phyloP scores from a whole-genome alignment of 1,140 invertebrate species.

The Ceratina australensis region DNA sequence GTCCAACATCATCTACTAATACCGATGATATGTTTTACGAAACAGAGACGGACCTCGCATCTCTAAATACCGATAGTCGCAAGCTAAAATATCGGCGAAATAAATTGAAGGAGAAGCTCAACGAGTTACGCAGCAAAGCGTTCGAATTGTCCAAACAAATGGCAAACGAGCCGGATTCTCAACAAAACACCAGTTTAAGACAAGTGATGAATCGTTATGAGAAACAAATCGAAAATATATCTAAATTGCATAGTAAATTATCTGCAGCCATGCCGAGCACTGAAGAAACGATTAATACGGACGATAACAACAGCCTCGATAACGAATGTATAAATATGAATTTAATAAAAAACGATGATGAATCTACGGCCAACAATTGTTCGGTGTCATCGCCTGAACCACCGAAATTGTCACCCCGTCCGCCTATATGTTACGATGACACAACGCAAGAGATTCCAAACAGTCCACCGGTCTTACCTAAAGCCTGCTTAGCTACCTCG shows the following conservation, averaged over 20 bases:
- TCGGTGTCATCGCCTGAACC: conserved; percentile 57
- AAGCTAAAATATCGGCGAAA: conserved; percentile 58
- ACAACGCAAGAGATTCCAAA: conserved; percentile 47
- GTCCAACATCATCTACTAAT: neutral
- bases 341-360: neutral
- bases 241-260: conserved; percentile 48
- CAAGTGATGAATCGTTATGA: conserved; percentile 65
- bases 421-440: conserved; percentile 31
- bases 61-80: conserved; percentile 45
- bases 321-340: neutral
- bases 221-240: conserved; percentile 63
- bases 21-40: conserved; percentile 15
- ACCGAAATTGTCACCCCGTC: conserved; percentile 65
- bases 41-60: neutral
- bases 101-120: conserved; percentile 53
- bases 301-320: neutral
- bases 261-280: conserved; percentile 27
- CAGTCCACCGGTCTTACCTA: conserved; percentile 63
- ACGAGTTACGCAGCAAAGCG: conserved; percentile 53
- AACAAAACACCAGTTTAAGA: conserved; percentile 49
- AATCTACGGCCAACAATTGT: neutral
- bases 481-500: conserved; percentile 37
- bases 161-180: conserved; percentile 2
- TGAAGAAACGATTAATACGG: neutral
- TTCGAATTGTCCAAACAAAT: conserved; percentile 40